These are phyloP conservation scores for Rhadina sibilatrix DNA, from an alignment of 2,113 vertebrate species.

Conservation along the genomic window DNA sequence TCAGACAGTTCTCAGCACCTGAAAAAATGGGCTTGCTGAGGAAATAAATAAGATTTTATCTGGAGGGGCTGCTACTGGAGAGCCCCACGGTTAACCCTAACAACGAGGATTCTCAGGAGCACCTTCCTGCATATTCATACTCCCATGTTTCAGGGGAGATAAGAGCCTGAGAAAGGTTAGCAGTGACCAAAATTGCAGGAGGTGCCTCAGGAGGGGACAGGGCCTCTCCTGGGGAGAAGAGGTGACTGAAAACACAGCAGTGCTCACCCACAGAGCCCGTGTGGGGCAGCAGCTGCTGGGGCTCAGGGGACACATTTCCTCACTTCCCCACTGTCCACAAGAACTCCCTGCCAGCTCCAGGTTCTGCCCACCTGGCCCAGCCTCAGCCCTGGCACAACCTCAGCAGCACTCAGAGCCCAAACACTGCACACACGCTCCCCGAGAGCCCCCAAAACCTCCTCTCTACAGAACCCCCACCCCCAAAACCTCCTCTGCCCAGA, in stretches of 20 bases:
- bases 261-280: fast-evolving
- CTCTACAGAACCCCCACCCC: not conserved
- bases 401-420: not conserved
- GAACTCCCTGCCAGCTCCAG: not conserved
- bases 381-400: not conserved
- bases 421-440: fast-evolving
- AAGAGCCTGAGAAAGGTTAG: not conserved
- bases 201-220: not conserved
- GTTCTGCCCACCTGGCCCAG: not conserved
- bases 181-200: not conserved
- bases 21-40: not conserved
- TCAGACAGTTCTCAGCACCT: not conserved
- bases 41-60: not conserved
- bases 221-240: fast-evolving
- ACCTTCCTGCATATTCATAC: not conserved
- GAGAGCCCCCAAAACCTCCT: not conserved
- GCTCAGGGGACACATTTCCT: fast-evolving
- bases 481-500: not conserved
- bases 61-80: not conserved
- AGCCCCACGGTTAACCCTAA: not conserved
- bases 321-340: not conserved
- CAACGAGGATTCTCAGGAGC: not conserved
- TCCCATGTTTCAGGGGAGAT: not conserved
- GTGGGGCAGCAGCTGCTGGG: fast-evolving
- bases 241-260: fast-evolving